Conservation (phyloP, 1,140 invertebrate genomes). For the Coptotermes formosanus region DNA sequence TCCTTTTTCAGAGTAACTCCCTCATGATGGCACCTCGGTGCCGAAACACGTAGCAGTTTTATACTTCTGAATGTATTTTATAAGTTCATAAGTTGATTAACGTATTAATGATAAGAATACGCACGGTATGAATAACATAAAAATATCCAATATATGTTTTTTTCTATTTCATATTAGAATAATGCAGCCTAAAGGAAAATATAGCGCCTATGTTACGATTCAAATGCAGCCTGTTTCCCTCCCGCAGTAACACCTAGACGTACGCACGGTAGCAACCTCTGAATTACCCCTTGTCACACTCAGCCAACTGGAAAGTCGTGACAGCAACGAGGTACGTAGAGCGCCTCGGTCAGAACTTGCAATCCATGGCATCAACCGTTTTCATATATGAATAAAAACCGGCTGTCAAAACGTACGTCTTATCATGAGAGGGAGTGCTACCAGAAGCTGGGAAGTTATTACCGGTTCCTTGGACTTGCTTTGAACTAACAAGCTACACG, state of each 20-base stretch:
- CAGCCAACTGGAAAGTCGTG: neutral
- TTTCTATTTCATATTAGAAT: neutral
- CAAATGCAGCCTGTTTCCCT: neutral
- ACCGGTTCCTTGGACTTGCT: neutral
- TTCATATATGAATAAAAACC: neutral
- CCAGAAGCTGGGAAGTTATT: neutral
- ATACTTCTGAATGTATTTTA: too few relatives aligned
- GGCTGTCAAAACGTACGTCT: neutral
- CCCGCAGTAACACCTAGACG: neutral
- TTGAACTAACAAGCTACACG: neutral
- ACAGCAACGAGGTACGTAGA: neutral
- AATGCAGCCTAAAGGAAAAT: neutral
- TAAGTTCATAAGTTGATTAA: too few relatives aligned
- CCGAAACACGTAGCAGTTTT: too few relatives aligned
- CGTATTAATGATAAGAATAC: too few relatives aligned
- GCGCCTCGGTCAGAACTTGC: neutral
- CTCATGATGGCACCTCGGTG: too few relatives aligned
- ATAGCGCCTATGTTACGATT: neutral
- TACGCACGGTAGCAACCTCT: conserved; percentile 3
- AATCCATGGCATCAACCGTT: neutral
- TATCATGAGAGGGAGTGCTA: neutral
- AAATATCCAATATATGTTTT: too few relatives aligned
- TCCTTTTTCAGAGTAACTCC: too few relatives aligned
- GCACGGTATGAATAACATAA: too few relatives aligned
- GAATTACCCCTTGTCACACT: neutral